Percentiles rank a stretch among this genome's conserved stretches.
Evolutionary conservation across 2,113 vertebrate species (phyloP).

Genomic region (Tiliqua scincoides): DNA sequence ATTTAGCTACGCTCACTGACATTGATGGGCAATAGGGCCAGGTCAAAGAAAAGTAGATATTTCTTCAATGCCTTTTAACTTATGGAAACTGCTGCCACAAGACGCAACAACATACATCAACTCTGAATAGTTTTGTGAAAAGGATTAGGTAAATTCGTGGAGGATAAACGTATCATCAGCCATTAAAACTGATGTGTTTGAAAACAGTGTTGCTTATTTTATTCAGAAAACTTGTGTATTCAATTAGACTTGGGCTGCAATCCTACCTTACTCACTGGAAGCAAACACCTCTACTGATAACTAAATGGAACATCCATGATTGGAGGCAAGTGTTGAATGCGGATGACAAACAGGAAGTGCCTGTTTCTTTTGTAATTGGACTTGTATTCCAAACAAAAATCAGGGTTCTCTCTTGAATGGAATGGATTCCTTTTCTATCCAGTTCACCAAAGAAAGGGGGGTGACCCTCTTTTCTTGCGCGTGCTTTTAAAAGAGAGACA

Average conservation of each 20-base stretch:
- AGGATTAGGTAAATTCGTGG: neutral
- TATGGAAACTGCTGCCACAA: neutral
- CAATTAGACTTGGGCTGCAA: no score
- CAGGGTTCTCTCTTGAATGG: slow-evolving; percentile 32
- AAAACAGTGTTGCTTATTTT: no score
- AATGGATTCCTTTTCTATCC: slow-evolving; percentile 57
- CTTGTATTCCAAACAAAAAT: neutral
- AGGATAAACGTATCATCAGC: neutral
- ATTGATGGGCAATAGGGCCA: neutral
- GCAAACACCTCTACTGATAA: no score
- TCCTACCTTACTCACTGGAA: no score
- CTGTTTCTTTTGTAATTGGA: neutral
- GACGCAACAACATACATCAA: neutral
- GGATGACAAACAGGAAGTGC: neutral
- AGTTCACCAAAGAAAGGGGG: slow-evolving; percentile 54
- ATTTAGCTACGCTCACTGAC: neutral
- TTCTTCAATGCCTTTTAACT: neutral
- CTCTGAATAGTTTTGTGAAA: no score
- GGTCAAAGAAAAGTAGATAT: neutral
- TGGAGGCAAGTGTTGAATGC: neutral
- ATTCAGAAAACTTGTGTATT: no score
- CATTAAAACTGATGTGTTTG: no score
- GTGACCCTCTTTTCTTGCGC: slow-evolving; percentile 37
- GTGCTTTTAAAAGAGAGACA: slow-evolving; percentile 39
- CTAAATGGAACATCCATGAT: neutral